Evolutionary conservation across 2,888 invertebrate genomes (phyloP).

Genomic region (Melipona beecheii): DNA sequence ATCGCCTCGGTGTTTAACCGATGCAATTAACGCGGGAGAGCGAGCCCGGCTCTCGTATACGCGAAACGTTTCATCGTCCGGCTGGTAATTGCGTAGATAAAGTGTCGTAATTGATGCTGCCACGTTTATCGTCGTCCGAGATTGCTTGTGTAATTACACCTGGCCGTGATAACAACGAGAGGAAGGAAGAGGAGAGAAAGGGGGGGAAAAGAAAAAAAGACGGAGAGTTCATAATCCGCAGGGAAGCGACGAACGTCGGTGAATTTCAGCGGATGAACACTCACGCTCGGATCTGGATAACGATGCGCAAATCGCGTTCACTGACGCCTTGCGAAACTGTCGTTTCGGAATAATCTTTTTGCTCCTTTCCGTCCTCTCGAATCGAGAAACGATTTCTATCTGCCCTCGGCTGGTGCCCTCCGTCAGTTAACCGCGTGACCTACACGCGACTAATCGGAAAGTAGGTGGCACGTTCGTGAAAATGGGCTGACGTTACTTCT

Average conservation of each 20-base stretch:
- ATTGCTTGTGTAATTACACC: slow-evolving; percentile 54
- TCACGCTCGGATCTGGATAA: background rate
- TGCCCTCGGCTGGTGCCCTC: slow-evolving; percentile 35
- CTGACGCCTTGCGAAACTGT: background rate
- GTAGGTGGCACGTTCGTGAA: slow-evolving; percentile 57
- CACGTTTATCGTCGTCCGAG: slow-evolving; percentile 54
- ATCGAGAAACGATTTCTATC: slow-evolving; percentile 3
- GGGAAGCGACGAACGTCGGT: slow-evolving; percentile 1
- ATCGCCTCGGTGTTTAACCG: slow-evolving; percentile 33
- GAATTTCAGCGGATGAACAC: slow-evolving; percentile 20
- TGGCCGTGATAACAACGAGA: slow-evolving; percentile 44
- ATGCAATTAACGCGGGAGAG: slow-evolving; percentile 36
- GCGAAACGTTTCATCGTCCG: slow-evolving; percentile 42
- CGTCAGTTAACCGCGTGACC: slow-evolving; percentile 35
- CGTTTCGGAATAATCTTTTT: background rate
- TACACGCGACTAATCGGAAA: slow-evolving; percentile 67
- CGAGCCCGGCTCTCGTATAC: background rate
- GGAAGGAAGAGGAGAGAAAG: slow-evolving; percentile 8
- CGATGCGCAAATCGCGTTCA: too few relatives aligned
- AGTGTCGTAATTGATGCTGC: slow-evolving; percentile 57
- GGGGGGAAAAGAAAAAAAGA: background rate
- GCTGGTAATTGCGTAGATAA: slow-evolving; percentile 57
- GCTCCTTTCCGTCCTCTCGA: slow-evolving; percentile 12
- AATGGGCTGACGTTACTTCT: slow-evolving; percentile 61
- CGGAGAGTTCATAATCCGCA: slow-evolving; percentile 37